Conservation (phyloP, 1,140 invertebrate species). For the Drosophila virilis region DNA sequence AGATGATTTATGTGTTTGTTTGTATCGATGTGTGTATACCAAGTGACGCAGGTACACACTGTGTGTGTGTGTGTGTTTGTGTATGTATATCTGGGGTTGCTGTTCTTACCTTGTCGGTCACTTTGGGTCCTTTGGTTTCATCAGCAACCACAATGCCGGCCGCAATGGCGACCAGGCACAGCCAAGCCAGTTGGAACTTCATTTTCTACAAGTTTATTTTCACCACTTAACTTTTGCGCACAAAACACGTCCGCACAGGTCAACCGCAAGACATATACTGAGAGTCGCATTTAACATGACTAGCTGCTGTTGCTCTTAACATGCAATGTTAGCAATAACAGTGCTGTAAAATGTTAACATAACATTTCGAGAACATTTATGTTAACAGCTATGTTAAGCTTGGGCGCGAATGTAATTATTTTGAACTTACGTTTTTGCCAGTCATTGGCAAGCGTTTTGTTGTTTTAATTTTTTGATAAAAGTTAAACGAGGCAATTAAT, state of each 20-base stretch:
- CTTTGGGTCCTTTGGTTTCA: constrained; percentile 88
- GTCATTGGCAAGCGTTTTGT: neutral
- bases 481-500: neutral
- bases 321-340: neutral
- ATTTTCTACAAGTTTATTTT: constrained; percentile 48
- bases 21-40: constrained; percentile 37
- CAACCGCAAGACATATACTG: constrained; percentile 32
- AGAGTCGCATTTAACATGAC: neutral
- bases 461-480: neutral
- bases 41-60: constrained; percentile 43
- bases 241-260: constrained; percentile 10
- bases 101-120: constrained; percentile 88
- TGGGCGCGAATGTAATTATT: neutral
- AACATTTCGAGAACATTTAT: neutral
- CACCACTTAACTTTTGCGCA: neutral
- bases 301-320: neutral
- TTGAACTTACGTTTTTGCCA: neutral
- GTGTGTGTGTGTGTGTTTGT: constrained; percentile 8
- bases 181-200: constrained; percentile 71
- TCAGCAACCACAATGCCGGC: constrained; percentile 73
- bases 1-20: constrained; percentile 54
- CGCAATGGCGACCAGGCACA: constrained; percentile 69
- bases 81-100: constrained; percentile 15
- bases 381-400: neutral
- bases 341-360: neutral